phyloP scores from a whole-genome alignment of 2,888 invertebrate genomes.

The Drosophila cognata region DNA sequence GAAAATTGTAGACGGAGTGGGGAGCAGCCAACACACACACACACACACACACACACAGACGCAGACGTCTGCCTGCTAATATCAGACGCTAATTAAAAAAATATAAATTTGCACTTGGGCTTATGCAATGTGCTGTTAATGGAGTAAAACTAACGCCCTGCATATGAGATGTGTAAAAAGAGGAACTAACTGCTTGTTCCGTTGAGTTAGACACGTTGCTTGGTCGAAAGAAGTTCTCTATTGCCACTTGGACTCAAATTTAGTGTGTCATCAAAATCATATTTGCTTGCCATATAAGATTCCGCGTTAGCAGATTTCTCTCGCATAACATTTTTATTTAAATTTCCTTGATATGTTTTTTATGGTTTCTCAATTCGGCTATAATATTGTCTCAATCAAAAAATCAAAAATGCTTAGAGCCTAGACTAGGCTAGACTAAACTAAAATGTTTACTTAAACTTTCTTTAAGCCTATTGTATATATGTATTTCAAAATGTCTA shows the following conservation, averaged over 20 bases:
- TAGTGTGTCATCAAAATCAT: no score
- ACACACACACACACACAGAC: background rate
- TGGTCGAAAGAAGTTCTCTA: background rate
- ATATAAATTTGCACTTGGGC: conserved; percentile 48
- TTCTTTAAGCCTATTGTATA: background rate
- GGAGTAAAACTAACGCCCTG: conserved; percentile 14
- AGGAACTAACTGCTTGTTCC: background rate
- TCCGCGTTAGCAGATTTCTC: background rate
- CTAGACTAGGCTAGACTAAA: background rate
- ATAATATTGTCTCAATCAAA: background rate
- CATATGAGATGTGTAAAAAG: background rate
- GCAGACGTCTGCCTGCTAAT: conserved; percentile 10
- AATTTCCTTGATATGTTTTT: background rate
- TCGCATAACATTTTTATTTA: background rate
- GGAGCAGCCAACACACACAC: background rate
- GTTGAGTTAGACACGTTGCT: background rate
- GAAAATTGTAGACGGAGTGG: background rate
- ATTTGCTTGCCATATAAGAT: background rate
- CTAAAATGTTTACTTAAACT: background rate
- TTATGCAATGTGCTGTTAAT: conserved; percentile 54
- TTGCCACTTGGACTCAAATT: background rate
- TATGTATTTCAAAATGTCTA: background rate
- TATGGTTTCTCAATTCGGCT: background rate
- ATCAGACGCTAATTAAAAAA: conserved; percentile 40
- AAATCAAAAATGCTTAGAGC: background rate